Conservation (phyloP, 2,888 invertebrate species). For the Pyrochroa serraticornis region DNA sequence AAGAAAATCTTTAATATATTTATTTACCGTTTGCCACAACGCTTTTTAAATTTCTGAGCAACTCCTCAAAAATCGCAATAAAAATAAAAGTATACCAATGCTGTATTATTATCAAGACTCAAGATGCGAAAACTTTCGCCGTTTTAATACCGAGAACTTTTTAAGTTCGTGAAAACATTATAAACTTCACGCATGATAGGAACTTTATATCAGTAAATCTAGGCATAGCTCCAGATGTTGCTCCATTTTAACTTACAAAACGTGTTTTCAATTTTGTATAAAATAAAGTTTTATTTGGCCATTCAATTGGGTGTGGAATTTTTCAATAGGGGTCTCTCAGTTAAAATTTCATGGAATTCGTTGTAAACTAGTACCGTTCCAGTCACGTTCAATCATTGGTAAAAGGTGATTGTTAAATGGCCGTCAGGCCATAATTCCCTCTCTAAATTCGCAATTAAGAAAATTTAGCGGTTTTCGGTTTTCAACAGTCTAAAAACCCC, state of each 20-base stretch:
- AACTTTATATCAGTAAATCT: slow-evolving; percentile 33
- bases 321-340: background rate
- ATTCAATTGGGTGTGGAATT: slow-evolving; percentile 16
- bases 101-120: slow-evolving; percentile 26
- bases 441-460: background rate
- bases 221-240: slow-evolving; percentile 32
- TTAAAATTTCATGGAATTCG: background rate
- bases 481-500: background rate
- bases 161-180: slow-evolving; percentile 30
- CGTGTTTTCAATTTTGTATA: slow-evolving; percentile 30
- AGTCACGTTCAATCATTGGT: background rate
- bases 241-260: slow-evolving; percentile 31
- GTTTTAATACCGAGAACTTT: slow-evolving; percentile 28
- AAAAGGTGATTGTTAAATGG: too few relatives aligned
- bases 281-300: slow-evolving; percentile 7
- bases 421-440: too few relatives aligned
- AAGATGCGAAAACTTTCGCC: slow-evolving; percentile 27
- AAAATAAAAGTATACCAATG: slow-evolving; percentile 20
- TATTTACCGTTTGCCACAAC: too few relatives aligned
- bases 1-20: too few relatives aligned
- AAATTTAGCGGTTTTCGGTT: background rate
- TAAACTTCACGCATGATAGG: slow-evolving; percentile 33
- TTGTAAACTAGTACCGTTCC: background rate
- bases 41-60: too few relatives aligned
- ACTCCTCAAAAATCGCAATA: background rate